Evolutionary conservation across 1,140 invertebrate species (phyloP), one percentile per base, ranked within the genome.

Genomic region (Brachionus koreanus): DNA sequence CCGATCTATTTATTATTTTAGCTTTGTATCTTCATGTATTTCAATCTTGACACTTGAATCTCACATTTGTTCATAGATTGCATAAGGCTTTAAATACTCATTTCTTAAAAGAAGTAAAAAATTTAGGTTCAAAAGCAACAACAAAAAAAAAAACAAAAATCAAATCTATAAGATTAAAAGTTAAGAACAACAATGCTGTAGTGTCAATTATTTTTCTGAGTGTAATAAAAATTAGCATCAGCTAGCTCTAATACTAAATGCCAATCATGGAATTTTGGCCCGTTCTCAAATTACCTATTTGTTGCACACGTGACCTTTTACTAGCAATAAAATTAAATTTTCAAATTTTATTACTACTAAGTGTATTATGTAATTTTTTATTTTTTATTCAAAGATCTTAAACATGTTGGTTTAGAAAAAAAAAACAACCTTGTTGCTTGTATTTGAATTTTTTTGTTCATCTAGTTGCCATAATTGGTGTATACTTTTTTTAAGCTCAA

Each of bases 381-480:
- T n/a, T n/a, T n/a, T n/a, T 57, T 57, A 57, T 57, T 57, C 49
- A 57, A 57, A 57, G 49, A 57, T 57, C 49, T 57, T 57, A 57
- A 49, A 57, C 49, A 57, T 57, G 49, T 57, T 57, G 49, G 49
- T 57, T 57, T 57, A 57, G 49, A 57, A 23, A 57, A 23, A 57
- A 19, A 19, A 57, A 57, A 57, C 16, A 57, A 57, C 49, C 49
- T 57, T 57, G 16, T 57, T 57, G 49, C 49, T 57, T 57, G 9
- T 57, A 57, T 57, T 57, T 57, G 49, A 57, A 6, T 49, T 49
- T 57, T 19, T 57, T 57, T 57, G 49, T 57, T 57, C 49, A 57
- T 57, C n/a, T 25, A 57, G 49, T 57, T 57, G 49, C 16, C 16
- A 57, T 57, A 57, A 57, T 57, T 57, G 19, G 19, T 23, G 19